Evolutionary conservation across 2,113 vertebrate genomes (phyloP), one percentile per base, ranked within the genome.

Genomic region (Scomber colias): DNA sequence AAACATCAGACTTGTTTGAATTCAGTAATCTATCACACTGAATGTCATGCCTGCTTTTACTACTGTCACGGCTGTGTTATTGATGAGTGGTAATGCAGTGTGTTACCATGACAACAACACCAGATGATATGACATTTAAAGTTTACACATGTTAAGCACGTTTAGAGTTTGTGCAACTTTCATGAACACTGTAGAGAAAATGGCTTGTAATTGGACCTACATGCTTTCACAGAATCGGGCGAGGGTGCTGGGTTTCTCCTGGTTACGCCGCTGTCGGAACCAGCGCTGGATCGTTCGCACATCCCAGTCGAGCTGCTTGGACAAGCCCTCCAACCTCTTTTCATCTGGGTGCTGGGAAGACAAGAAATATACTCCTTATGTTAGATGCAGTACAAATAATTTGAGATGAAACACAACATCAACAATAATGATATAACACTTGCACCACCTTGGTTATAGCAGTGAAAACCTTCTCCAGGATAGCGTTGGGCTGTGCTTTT

Each of bases 291-390:
- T 99, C 88, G 96, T 99, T 71, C 97, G 95, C 8, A 99, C 97
- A 51, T 99, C 97, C 98, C 98, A 99, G 94, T 99, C 98, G 71
- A 99, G 94, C 92, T 99, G 98, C 90, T 99, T 99, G 83, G 98
- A 99, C 60, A 99, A 95, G 17, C 98, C 98, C 84, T 99, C 97
- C 91, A 99, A 81, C 85, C 98, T 95, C 93, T 98, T 99, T 87
- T 98, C 97, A 91, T 99, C 98, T 30, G 98, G 98, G 86, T 99
- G 97, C 98, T 99, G 87, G 48, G 7, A 21, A 75, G 50, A 87
- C 15, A 87, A 59, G 6, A 66, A 0, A 48, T 45, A 63, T 13
- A 53, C 5, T 4, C 9, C 10, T 11, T 16, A 2, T 21, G 12
- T 77, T 45, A 53, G 19, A 64, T 31, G 4, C 2, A 9, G 45